Base-by-base conservation (phyloP, 2,797 vertebrate genomes). In the Eleutherodactylus coqui region DNA sequence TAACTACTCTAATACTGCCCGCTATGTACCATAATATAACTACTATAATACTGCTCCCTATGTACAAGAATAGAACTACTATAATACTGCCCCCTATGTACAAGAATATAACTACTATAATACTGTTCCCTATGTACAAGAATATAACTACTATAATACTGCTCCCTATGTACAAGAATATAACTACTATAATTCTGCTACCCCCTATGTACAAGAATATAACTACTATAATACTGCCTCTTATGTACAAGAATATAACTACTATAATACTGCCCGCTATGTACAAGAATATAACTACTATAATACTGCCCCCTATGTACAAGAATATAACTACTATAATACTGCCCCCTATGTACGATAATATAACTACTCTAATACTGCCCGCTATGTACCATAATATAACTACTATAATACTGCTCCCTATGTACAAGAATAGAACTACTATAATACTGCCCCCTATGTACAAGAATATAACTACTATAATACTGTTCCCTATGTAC, bases 21-120 rank as follows among this genome's bases (percentile, higher is more conserved):
- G 24, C 53, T 60, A 60, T 60, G 1, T 58, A 58, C 53, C n/a
- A 27, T 21, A 58, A 58, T 58, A 58, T 58, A 58, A 58, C 53
- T 58, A 58, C 53, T 58, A 49, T 49, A 49, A 49, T 49, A 49
- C 47, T 49, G 47, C 14, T 14, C n/a, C 47, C 47, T 49, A 49
- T 49, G 53, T 60, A 60, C 36, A 60, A 60, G 55, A 60, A 60
- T 60, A 60, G 27, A 60, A 13, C n/a, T 60, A 58, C 24, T n/a
- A 58, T 58, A 70, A 9, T 62, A 27, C 58, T n/a, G n/a, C n/a
- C n/a, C n/a, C 53, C 53, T 58, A 58, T 58, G 10, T 58, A 58
- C 53, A 58, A 58, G 53, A 58, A 58, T 58, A 58, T 58, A 58
- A 58, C 53, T 58, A 58, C 53, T 58, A 58, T n/a, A 58, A 58